phyloP scores from a whole-genome alignment of 1,140 invertebrate genomes.

The Leguminivora glycinivorella region DNA sequence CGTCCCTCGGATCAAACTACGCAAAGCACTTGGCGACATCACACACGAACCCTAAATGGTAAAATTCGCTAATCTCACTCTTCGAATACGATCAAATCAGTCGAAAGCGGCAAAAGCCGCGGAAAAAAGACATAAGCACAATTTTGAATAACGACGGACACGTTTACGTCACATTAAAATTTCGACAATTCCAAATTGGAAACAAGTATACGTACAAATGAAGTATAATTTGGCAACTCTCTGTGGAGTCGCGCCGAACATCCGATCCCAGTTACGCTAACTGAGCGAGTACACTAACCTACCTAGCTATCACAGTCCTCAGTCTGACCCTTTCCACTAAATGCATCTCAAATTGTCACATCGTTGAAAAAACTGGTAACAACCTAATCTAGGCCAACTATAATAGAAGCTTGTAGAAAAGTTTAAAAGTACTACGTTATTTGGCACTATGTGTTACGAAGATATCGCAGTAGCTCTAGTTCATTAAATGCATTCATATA shows the following conservation, averaged over 20 bases:
- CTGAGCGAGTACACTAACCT: conserved; percentile 75
- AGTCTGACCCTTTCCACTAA: conserved; percentile 76
- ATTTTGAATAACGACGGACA: conserved; percentile 53
- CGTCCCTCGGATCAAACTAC: conserved; percentile 54
- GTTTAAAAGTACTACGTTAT: conserved; percentile 67
- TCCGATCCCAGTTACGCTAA: conserved; percentile 59
- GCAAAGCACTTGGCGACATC: conserved; percentile 65
- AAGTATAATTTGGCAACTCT: conserved; percentile 1
- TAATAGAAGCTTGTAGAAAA: conserved; percentile 63
- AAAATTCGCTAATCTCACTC: conserved; percentile 74
- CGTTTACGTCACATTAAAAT: conserved; percentile 48
- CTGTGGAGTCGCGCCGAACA: not conserved
- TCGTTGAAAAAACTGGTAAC: conserved; percentile 75
- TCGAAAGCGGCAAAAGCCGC: conserved; percentile 42
- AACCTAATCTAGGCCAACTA: conserved; percentile 69
- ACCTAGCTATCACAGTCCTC: conserved; percentile 78
- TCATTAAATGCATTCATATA: conserved; percentile 45
- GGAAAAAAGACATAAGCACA: conserved; percentile 47
- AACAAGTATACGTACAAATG: conserved; percentile 5
- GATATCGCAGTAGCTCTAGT: conserved; percentile 47
- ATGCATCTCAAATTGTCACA: conserved; percentile 73
- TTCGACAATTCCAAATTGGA: conserved; percentile 43
- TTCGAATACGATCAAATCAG: conserved; percentile 62
- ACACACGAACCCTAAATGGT: conserved; percentile 62
- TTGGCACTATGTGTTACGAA: conserved; percentile 70